Conservation (phyloP, 2,113 vertebrate genomes). For the Polypterus bichir region DNA sequence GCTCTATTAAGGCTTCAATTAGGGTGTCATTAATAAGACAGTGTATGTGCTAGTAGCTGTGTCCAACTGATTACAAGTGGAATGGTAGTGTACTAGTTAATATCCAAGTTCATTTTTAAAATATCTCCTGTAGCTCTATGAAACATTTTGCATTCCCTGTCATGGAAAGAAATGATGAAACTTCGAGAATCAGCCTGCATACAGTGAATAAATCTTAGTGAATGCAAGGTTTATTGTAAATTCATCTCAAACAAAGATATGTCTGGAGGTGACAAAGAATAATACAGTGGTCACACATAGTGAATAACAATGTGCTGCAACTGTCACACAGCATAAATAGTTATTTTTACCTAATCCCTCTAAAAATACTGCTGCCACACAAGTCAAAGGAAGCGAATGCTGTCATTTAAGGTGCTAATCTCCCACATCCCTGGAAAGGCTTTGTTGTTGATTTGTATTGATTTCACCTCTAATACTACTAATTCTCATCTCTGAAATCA, state of each 20-base stretch:
- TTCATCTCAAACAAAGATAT: constrained; percentile 9
- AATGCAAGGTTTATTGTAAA: constrained; percentile 10
- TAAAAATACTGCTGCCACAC: constrained; percentile 39
- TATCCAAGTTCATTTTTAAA: too few species aligned
- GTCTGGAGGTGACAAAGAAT: constrained; percentile 17
- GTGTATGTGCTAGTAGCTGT: too few species aligned
- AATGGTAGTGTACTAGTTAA: too few species aligned
- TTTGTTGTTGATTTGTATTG: constrained; percentile 54
- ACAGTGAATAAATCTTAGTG: constrained; percentile 8
- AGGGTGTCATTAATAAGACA: too few species aligned
- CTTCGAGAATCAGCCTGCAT: neutral
- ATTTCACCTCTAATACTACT: constrained; percentile 61
- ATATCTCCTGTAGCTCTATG: neutral
- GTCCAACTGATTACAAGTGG: too few species aligned
- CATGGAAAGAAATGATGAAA: constrained; percentile 11
- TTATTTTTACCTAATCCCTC: constrained; percentile 44
- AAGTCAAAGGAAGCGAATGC: constrained; percentile 48
- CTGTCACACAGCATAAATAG: constrained; percentile 26
- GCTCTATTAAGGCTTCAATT: too few species aligned
- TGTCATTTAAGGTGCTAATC: constrained; percentile 53
- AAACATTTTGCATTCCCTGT: constrained; percentile 8
- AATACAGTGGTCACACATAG: constrained; percentile 9
- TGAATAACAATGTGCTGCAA: constrained; percentile 11
- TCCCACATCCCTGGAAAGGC: constrained; percentile 45
- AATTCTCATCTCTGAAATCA: constrained; percentile 54